Base-by-base conservation (phyloP, 2,113 vertebrate genomes). In the Elaphurus davidianus region DNA sequence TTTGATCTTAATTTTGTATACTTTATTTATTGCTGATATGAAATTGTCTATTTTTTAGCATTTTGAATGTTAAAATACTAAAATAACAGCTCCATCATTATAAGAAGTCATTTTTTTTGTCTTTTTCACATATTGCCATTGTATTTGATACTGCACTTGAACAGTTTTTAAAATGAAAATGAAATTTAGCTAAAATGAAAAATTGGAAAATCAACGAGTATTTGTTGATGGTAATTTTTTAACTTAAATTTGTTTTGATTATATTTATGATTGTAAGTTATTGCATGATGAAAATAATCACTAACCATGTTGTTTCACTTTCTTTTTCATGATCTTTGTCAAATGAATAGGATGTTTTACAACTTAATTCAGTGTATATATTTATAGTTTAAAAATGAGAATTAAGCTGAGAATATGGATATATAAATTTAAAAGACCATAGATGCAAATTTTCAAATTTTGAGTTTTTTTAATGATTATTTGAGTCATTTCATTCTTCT, bases 401-500 rank as follows among this genome's bases (percentile, higher is more conserved):
- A 16, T 6, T 87, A 64, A 50, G 12, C 54, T 92, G 14, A 60
- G 94, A 90, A 78, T 85, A 60, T 8, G 3, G 14, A 57, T 28
- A 50, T 8, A 79, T 28, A 92, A 62, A 74, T 15, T 87, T 43
- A 87, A 13, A 91, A 83, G 6, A 21, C 21, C 7, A 8, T 6
- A 60, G 7, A 59, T 2, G 60, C 43, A 64, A 76, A 82, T 1
- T 62, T 64, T 47, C 27, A 86, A 27, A 74, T 64, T 87, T 28
- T 95, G 54, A 64, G 55, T 30, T 67, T 30, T 67, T 76, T 67
- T 81, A 78, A 40, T 82, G 14, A 50, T 28, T 6, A 17, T 57
- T 12, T 40, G 15, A 76, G 7, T 62, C 36, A 86, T 97, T 87
- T 86, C 82, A 96, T 43, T 78, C 59, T 36, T 85, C 64, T 67